Base-by-base conservation (phyloP, 2,797 vertebrate genomes). In the Nannoperca obscura region DNA sequence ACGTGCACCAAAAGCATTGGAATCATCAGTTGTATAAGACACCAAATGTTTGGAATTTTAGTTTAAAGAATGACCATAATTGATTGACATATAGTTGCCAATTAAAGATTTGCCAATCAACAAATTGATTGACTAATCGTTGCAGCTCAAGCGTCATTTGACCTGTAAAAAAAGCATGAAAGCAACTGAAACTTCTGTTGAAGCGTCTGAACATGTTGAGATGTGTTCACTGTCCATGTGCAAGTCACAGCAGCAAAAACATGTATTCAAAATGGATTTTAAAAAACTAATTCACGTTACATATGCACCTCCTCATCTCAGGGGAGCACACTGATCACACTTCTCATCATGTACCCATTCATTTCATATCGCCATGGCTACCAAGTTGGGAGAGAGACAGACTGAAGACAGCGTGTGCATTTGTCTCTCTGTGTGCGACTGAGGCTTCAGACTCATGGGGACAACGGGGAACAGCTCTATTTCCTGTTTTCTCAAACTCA, bases 401-500 rank as follows among this genome's bases (percentile, higher is more conserved):
- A 50, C 24, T 11, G 40, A 42, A 79, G 49, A 64, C 24, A 36
- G 19, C 13, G 63, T 36, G 73, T 42, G 52, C 2, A 5, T 50
- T 38, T 74, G 49, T 65, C 42, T 38, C 7, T 67, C 2, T 54
- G 20, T 61, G 69, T 68, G 70, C 60, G n/a, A 61, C 15, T 27
- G 59, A 30, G 69, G 54, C 50, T 66, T 67, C 52, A 71, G 59
- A 38, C 62, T 61, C 81, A 3, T 15, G 73, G 80, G 80, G 80
- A 85, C 71, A 72, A 75, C 20, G 20, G 53, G 69, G 63, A 86
- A 78, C 78, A 69, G 81, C 88, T 91, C 78, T 82, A 73, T 87
- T 89, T 89, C 87, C 82, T 87, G 89, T 89, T 85, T 89, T 74
- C 79, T 83, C 66, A 83, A 85, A 86, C 75, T 73, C 77, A 80